phyloP scores from a whole-genome alignment of 2,113 vertebrate genomes.

The Odocoileus virginianus region DNA sequence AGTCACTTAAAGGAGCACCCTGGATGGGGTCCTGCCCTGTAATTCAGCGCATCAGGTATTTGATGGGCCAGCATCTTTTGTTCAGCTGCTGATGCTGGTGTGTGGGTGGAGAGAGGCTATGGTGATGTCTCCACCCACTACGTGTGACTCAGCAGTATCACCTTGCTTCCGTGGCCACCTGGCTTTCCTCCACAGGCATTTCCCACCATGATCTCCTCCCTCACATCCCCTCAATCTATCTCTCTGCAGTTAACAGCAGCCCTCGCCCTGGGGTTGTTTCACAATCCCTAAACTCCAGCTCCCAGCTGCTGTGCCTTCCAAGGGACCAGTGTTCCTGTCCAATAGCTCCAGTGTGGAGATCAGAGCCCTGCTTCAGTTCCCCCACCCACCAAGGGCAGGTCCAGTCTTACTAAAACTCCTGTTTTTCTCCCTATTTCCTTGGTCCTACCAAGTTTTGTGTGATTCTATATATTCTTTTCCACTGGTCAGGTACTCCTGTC shows the following conservation, averaged over 20 bases:
- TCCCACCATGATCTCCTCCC: not conserved
- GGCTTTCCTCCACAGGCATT: not conserved
- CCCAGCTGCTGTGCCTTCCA: not conserved
- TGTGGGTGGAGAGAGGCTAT: not conserved
- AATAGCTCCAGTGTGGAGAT: not conserved
- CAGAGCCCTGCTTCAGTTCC: not conserved
- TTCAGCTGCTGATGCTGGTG: not conserved
- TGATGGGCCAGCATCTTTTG: not conserved
- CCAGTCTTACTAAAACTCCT: not conserved
- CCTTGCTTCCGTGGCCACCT: not conserved
- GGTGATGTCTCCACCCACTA: not conserved
- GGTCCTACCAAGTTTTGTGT: not conserved
- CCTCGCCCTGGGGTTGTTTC: not conserved
- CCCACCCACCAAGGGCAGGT: not conserved
- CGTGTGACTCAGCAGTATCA: not conserved
- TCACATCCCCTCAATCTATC: not conserved
- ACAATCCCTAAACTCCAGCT: not conserved
- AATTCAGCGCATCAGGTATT: not conserved
- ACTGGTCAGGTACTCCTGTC: not conserved
- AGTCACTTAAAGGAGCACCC: not conserved
- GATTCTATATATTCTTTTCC: not conserved
- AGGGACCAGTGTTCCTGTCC: not conserved
- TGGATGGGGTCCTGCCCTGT: not conserved
- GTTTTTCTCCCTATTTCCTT: not conserved
- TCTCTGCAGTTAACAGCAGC: not conserved